Evolutionary conservation across 2,888 invertebrate genomes (phyloP), one percentile per base, ranked within the genome.

Genomic region (Drosophila anomalata): DNA sequence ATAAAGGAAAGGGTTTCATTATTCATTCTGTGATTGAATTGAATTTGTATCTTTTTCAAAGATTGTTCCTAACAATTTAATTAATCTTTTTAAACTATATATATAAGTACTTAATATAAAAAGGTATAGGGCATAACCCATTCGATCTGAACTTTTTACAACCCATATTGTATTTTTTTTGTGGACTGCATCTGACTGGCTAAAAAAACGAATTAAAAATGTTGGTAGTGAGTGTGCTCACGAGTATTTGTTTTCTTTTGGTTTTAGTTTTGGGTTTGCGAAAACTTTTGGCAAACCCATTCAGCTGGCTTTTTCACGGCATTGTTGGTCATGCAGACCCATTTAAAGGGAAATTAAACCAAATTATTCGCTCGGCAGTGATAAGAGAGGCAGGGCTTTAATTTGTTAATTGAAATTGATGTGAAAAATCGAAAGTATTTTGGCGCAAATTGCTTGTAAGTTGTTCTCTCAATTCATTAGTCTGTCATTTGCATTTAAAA

Each of bases 401-500:
- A 50, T 80, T 11, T 57, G 75, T 66, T 80, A 78, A 82, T 82
- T 77, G 77, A 75, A 66, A 82, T 82, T 75, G 68, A 86, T 86
- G 52, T 61, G 31, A 14, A 31, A 57, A 26, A 20, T 46, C 20
- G 39, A 41, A n/a, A 31, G 20, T 44, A 20, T 39, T 53, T 60
- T 12, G 4, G 2, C 54, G 9, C 69, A 85, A 82, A 82, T 79
- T 53, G 42, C 83, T 85, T 53, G 73, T 65, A 84, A 86, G 79
- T 87, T 83, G 87, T 82, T 82, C 69, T 39, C 48, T 63, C 69
- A 86, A 84, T 86, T 84, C 76, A 86, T 83, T 86, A 67, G 61
- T 60, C 56, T 62, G 65, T 59, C 79, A 85, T 81, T 81, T 82
- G 76, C 86, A 83, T 86, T 75, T 50, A 62, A 78, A 82, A 84